phyloP scores from a whole-genome alignment of 2,888 invertebrate genomes.

The Halocaridina rubra region DNA sequence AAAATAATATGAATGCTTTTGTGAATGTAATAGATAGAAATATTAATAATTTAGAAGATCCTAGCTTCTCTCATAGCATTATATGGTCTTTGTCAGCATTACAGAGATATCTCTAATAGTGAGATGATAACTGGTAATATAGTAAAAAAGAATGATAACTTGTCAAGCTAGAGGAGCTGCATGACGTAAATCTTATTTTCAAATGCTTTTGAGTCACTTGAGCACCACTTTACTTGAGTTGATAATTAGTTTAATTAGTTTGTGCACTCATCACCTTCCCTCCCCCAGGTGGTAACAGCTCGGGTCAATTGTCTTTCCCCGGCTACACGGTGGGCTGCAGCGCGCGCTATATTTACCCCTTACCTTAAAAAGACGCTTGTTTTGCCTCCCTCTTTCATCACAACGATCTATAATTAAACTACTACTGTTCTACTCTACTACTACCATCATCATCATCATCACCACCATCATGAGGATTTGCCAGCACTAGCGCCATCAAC shows the following conservation, averaged over 20 bases:
- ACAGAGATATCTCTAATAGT: too few species aligned
- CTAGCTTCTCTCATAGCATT: too few species aligned
- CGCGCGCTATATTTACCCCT: constrained; percentile 48
- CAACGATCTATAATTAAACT: constrained; percentile 3
- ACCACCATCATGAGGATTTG: background rate
- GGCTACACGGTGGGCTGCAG: constrained; percentile 50
- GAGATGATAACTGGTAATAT: too few species aligned
- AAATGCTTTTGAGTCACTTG: too few species aligned
- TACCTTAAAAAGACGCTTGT: constrained; percentile 40
- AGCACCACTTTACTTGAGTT: background rate
- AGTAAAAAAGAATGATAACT: too few species aligned
- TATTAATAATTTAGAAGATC: too few species aligned
- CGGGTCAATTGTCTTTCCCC: constrained; percentile 20
- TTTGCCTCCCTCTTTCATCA: background rate
- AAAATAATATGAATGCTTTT: too few species aligned
- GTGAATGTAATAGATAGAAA: too few species aligned
- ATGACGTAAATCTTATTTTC: too few species aligned
- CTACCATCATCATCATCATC: constrained; percentile 1
- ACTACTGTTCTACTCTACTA: constrained; percentile 27
- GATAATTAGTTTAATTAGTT: too few species aligned
- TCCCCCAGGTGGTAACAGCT: constrained; percentile 17
- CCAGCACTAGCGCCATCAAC: background rate
- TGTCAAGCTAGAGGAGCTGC: too few species aligned
- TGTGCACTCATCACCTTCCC: background rate
- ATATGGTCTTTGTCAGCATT: too few species aligned